Base-by-base conservation (phyloP, 2,888 invertebrate genomes). In the Microctonus brassicae region DNA sequence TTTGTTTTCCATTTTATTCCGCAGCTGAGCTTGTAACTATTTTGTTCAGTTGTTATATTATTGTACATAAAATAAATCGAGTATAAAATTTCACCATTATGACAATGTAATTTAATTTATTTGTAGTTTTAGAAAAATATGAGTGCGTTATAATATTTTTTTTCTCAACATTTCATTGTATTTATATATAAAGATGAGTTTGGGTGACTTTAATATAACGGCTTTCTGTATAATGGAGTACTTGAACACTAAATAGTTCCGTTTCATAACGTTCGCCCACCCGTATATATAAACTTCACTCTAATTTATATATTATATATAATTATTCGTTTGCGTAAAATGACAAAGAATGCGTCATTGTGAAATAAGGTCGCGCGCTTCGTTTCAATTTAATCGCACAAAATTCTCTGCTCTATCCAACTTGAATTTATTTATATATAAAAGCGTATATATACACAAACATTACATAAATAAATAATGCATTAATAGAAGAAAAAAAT, bases 331-430 rank as follows among this genome's bases (percentile, higher is more conserved):
- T 63, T 39, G 63, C 33, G 47, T 17, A 11, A 20, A 63, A 52
- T 42, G 66, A 26, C 33, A 58, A 39, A 24, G 57, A 36, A 42
- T 1, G 26, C 39, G 22, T 61, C 57, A 20, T 29, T 26, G 26
- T 33, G 47, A 17, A 57, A 58, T 57, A 66, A 58, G 58, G 58
- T 75, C n/a, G n/a, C 67, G 70, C 62, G 70, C 74, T 60, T 62
- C 73, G 67, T 73, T 77, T 75, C 70, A 71, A 75, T 77, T 75
- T 75, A 73, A 76, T 75, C n/a, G 68, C 73, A 69, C 53, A 65
- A 65, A 65, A 20, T 42, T 9, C 20, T 29, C 65, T 47, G 39
- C 9, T 26, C 11, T 20, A n/a, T n/a, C n/a, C n/a, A n/a, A n/a
- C 47, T 17, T n/a, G 13, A 24, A 13, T 57, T 13, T n/a, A 22